Evolutionary conservation across 2,113 vertebrate genomes (phyloP).

Genomic region (Psophia crepitans): DNA sequence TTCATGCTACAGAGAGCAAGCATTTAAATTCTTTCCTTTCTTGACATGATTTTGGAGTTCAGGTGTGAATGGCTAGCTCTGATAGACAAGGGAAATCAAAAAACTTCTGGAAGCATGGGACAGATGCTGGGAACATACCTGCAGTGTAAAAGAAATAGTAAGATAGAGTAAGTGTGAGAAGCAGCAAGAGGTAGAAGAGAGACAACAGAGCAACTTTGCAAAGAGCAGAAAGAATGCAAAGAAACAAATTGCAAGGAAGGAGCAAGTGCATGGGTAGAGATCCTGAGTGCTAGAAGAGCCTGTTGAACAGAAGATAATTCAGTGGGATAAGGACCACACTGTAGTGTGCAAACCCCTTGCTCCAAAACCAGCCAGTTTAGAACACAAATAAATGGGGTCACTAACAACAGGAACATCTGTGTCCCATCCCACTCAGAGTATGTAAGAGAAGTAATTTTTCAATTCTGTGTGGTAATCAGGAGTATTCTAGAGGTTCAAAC

Average conservation of each 20-base stretch:
- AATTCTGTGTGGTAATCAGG: too few relatives aligned
- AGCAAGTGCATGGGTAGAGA: background rate
- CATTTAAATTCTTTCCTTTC: background rate
- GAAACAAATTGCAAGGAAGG: background rate
- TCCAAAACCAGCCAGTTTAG: background rate
- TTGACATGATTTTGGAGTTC: background rate
- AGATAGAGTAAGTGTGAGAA: background rate
- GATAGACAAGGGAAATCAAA: background rate
- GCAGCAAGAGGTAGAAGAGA: background rate
- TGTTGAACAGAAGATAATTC: background rate
- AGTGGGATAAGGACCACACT: background rate
- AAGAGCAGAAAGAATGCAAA: background rate
- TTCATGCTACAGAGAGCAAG: background rate
- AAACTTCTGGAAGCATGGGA: background rate
- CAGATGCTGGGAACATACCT: background rate
- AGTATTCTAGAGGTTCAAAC: too few relatives aligned
- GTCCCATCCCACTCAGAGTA: too few relatives aligned
- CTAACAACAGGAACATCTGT: background rate
- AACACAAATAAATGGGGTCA: background rate
- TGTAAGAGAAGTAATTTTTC: too few relatives aligned
- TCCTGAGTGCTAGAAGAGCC: background rate
- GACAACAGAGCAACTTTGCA: background rate
- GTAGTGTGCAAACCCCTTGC: background rate
- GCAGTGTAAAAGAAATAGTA: background rate
- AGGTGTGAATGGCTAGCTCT: background rate